Percentiles rank a stretch among this genome's conserved stretches.
phyloP scores from a whole-genome alignment of 2,888 invertebrate genomes.

The Argyra leucocephala region DNA sequence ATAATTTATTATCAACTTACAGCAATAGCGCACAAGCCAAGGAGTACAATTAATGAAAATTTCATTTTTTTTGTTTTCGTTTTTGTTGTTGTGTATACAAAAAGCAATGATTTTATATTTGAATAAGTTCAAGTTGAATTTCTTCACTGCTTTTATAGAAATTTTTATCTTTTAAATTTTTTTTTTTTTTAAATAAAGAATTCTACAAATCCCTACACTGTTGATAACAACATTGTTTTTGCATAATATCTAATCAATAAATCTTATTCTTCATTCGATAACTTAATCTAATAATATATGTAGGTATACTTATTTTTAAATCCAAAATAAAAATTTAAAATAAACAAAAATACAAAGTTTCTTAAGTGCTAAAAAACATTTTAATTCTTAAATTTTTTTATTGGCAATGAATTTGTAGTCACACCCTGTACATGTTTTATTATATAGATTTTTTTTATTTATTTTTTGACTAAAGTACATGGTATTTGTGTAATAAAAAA shows the following conservation, averaged over 20 bases:
- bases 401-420: too few species aligned
- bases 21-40: conserved; percentile 12
- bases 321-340: too few species aligned
- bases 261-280: too few species aligned
- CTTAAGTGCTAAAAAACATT: too few species aligned
- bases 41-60: conserved; percentile 8
- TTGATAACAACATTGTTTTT: neutral
- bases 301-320: too few species aligned
- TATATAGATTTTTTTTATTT: too few species aligned
- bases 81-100: neutral
- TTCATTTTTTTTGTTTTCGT: conserved; percentile 9
- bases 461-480: too few species aligned
- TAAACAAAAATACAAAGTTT: too few species aligned
- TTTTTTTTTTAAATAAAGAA: neutral
- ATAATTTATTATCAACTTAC: conserved; percentile 2
- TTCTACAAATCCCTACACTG: neutral
- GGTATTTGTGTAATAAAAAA: too few species aligned
- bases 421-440: too few species aligned
- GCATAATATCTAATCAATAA: neutral
- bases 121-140: neutral
- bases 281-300: too few species aligned
- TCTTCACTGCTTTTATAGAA: neutral
- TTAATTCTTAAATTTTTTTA: too few species aligned
- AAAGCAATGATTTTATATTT: neutral
- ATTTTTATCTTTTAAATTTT: neutral